These are phyloP conservation scores for Cynocephalus volans DNA, from an alignment of 2,113 vertebrate genomes.

Conservation along the genomic window DNA sequence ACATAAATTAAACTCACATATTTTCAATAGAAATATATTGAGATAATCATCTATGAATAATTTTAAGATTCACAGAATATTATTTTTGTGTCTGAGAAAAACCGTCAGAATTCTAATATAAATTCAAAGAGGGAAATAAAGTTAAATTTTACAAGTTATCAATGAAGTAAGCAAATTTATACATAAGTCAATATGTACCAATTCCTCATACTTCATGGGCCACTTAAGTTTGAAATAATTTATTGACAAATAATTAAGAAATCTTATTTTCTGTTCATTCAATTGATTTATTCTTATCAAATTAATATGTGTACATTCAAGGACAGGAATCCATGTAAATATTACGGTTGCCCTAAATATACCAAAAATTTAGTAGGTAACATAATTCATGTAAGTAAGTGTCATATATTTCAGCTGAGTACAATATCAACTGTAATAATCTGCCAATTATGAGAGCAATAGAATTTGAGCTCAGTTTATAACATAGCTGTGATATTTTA, in stretches of 20 bases:
- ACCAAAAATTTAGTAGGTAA: not conserved
- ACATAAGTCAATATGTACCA: not conserved
- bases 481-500: not conserved
- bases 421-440: not conserved
- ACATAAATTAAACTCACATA: not conserved
- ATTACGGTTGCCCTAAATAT: rapidly evolving
- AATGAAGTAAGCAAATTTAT: not conserved
- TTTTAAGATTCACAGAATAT: not conserved
- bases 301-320: not conserved
- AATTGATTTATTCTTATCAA: not conserved
- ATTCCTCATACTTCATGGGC: not conserved
- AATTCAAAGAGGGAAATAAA: not conserved
- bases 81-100: not conserved
- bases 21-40: not conserved
- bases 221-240: not conserved
- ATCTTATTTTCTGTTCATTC: not conserved
- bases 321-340: not conserved
- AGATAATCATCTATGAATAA: not conserved
- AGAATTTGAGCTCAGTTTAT: not conserved
- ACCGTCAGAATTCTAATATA: not conserved
- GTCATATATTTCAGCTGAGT: not conserved
- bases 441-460: not conserved
- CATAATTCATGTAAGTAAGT: not conserved
- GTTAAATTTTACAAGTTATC: not conserved
- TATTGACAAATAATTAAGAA: not conserved